Evolutionary conservation across 2,797 vertebrate genomes (phyloP).

Genomic region (Threskiornis aethiopicus): DNA sequence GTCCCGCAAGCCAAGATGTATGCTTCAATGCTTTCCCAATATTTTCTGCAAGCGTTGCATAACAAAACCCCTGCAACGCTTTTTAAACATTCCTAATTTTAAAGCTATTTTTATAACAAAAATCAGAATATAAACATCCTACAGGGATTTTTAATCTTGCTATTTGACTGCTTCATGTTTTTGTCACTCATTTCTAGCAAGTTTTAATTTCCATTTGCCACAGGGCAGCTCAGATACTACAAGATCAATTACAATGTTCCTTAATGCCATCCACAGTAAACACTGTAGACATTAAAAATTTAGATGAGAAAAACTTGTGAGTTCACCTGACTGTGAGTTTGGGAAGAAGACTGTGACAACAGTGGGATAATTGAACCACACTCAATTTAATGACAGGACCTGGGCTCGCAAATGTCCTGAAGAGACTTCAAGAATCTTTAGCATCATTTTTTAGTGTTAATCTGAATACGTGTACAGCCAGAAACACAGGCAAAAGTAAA

Average conservation of each 20-base stretch:
- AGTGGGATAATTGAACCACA: not conserved
- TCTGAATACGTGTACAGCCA: not conserved
- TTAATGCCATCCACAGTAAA: not conserved
- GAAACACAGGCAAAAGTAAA: not conserved
- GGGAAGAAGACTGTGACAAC: not conserved
- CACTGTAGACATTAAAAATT: not conserved
- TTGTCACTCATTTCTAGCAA: not conserved
- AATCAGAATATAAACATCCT: not conserved
- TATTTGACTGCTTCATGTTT: not conserved
- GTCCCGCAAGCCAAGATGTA: accelerated
- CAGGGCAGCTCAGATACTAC: not conserved
- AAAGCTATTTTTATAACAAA: not conserved
- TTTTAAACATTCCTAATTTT: not conserved
- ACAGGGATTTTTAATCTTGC: not conserved
- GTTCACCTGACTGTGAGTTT: not conserved
- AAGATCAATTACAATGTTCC: not conserved
- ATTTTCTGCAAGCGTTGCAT: not conserved
- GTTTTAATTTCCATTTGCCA: not conserved
- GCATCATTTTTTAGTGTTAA: not conserved
- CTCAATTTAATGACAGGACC: not conserved
- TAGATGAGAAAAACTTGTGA: not conserved
- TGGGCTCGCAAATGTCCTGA: not conserved
- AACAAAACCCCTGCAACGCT: not conserved
- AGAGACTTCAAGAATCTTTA: not conserved
- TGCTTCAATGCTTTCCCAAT: not conserved